These are phyloP conservation scores for Lycophotia porphyrea DNA, from an alignment of 2,888 invertebrate genomes.

Conservation along the genomic window DNA sequence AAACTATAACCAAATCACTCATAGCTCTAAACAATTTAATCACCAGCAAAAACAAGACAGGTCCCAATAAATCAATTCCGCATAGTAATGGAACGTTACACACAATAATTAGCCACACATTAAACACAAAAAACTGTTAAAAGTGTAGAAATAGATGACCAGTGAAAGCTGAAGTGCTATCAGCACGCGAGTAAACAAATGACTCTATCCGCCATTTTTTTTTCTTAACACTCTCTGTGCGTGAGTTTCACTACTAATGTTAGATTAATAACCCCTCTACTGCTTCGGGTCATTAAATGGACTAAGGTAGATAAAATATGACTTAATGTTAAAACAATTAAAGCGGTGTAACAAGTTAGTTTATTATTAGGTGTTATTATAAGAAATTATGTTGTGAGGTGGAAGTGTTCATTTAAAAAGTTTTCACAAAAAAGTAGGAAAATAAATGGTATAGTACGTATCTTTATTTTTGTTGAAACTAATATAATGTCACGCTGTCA, in stretches of 20 bases:
- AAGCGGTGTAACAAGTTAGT: neutral
- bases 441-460: too few relatives aligned
- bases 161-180: constrained; percentile 54
- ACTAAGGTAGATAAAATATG: constrained; percentile 32
- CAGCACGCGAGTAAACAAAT: constrained; percentile 56
- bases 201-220: constrained; percentile 43
- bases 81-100: constrained; percentile 46
- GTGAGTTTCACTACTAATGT: constrained; percentile 24
- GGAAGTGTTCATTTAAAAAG: too few relatives aligned
- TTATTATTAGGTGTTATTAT: neutral
- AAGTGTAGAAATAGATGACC: constrained; percentile 44
- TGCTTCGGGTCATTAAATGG: constrained; percentile 23
- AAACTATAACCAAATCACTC: neutral
- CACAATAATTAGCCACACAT: constrained; percentile 56
- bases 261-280: constrained; percentile 28
- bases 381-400: neutral
- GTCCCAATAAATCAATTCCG: constrained; percentile 48
- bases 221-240: constrained; percentile 17
- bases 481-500: neutral
- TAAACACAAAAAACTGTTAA: constrained; percentile 46
- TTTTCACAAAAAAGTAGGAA: neutral
- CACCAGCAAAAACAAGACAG: constrained; percentile 6
- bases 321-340: constrained; percentile 29
- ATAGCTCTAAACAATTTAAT: constrained; percentile 9
- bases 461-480: neutral